Base-by-base conservation (phyloP, 2,797 vertebrate species). In the Sebastes iracundus region DNA sequence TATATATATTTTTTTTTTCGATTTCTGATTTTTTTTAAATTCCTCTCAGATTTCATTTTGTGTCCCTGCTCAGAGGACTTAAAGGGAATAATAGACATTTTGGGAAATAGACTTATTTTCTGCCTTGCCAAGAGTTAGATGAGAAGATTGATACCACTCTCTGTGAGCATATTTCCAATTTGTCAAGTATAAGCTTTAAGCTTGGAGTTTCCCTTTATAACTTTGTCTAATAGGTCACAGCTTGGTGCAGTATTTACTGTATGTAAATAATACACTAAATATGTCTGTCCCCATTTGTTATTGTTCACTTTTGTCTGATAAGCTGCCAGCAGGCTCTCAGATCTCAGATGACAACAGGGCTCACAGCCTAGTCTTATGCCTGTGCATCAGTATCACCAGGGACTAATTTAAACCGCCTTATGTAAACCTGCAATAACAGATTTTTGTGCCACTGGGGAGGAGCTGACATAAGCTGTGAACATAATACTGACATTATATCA, bases 331-430 rank as follows among this genome's bases (percentile, higher is more conserved):
- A 68, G 25, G 55, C 63, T 66, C 60, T 63, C 56, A 52, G 60
- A 69, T 72, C 72, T 74, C 70, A 49, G 42, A 49, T 38, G 67
- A 64, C 69, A 27, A 10, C 64, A 25, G 30, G 20, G 25, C 70
- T 62, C 1, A 10, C 35, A 23, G 52, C 38, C 62, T 35, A 20
- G 69, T 22, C 35, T 70, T 55, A 69, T 38, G 27, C 61, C 68
- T 65, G 60, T 72, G 62, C 23, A 38, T 77, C 62, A 16, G 11
- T 22, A 52, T 60, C 80, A 60, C 61, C 74, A 12, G 61, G 74
- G 74, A 77, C 53, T 66, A 3, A 65, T 81, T 77, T 72, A 77
- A 70, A 74, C 42, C 42, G 69, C 42, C 69, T 38, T 20, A 23
- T 68, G 55, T 28, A 67, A 46, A 75, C 27, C 27, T 27, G 46